These are phyloP conservation scores for Cryptotermes secundus DNA, from an alignment of 1,140 invertebrate genomes.

Conservation along the genomic window DNA sequence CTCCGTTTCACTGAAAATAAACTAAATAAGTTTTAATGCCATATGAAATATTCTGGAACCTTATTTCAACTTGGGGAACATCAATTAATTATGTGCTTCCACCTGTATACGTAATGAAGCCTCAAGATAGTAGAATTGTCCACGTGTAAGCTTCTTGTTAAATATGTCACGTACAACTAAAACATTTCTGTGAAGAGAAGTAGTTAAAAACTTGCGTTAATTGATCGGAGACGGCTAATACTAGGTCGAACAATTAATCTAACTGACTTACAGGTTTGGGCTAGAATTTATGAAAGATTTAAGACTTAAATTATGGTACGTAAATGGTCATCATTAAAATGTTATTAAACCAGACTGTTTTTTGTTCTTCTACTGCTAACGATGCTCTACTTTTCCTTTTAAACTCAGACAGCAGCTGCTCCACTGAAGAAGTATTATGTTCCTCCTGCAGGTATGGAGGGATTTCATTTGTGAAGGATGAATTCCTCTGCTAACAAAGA, in stretches of 20 bases:
- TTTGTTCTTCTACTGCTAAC: no score
- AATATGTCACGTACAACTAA: not conserved
- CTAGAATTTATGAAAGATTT: not conserved
- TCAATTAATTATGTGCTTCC: not conserved
- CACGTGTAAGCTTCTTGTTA: not conserved
- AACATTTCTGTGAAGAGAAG: not conserved
- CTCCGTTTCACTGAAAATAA: no score
- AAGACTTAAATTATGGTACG: not conserved
- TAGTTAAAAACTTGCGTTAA: not conserved
- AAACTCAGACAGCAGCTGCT: no score
- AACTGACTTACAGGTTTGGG: not conserved
- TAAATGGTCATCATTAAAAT: no score
- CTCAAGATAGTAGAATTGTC: not conserved
- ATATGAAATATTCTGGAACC: not conserved
- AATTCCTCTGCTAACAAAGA: slow-evolving; percentile 1
- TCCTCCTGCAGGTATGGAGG: not conserved
- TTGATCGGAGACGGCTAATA: not conserved
- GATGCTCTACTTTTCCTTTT: no score
- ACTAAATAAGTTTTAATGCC: not conserved
- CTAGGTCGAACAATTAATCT: not conserved
- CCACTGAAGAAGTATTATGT: no score
- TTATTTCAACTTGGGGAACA: not conserved
- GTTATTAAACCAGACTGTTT: no score
- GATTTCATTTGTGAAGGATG: not conserved
- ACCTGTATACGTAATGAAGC: not conserved